Conservation (phyloP, 2,888 invertebrate genomes). For the Nephrotoma guestfalica region DNA sequence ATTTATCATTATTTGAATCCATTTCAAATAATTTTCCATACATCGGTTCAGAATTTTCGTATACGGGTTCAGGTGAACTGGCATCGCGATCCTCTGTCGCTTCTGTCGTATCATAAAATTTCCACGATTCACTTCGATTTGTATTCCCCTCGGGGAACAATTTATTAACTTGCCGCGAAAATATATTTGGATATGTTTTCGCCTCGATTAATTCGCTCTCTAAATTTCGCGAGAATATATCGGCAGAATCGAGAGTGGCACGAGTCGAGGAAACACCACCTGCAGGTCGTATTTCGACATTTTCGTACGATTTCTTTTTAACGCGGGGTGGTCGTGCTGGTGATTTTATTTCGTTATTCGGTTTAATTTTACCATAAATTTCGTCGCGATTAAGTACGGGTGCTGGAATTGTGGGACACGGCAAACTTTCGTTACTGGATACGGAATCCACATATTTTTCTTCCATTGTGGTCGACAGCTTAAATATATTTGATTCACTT, state of each 20-base stretch:
- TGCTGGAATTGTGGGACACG: conserved; percentile 29
- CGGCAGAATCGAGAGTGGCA: conserved; percentile 22
- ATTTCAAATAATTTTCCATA: conserved; percentile 29
- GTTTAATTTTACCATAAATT: conserved; percentile 20
- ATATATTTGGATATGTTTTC: neutral
- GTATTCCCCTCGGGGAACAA: conserved; percentile 14
- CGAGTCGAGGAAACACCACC: conserved; percentile 13
- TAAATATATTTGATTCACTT: conserved; percentile 7
- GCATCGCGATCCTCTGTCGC: conserved; percentile 13
- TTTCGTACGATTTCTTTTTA: conserved; percentile 25
- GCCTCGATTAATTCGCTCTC: neutral
- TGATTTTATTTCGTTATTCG: neutral
- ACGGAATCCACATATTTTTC: neutral
- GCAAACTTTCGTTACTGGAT: conserved; percentile 12
- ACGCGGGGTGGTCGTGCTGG: conserved; percentile 20
- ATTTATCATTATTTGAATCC: conserved; percentile 16
- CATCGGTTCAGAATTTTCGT: conserved; percentile 28
- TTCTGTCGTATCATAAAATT: conserved; percentile 21
- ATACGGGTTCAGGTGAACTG: conserved; percentile 26
- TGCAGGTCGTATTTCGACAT: conserved; percentile 21
- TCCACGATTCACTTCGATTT: conserved; percentile 30
- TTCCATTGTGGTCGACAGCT: neutral
- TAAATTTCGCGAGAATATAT: conserved; percentile 21
- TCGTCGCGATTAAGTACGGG: conserved; percentile 19
- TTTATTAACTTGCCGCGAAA: conserved; percentile 14